Evolutionary conservation across 2,797 vertebrate species (phyloP).

Genomic region (Moxostoma hubbsi): DNA sequence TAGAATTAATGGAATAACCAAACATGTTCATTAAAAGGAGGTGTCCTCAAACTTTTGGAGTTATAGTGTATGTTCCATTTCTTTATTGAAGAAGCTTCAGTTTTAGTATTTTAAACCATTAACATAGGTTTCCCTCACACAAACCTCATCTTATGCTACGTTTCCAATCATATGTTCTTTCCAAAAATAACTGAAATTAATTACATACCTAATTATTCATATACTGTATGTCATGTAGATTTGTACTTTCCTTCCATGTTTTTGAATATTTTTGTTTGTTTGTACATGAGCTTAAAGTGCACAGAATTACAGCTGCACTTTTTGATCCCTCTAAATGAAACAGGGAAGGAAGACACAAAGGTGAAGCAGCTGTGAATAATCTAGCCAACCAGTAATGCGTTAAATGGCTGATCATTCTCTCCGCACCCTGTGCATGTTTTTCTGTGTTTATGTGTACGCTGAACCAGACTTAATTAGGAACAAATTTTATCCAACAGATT

Average conservation of each 20-base stretch:
- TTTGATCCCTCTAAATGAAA: slow-evolving; percentile 22
- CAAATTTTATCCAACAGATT: not conserved
- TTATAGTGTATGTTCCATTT: no score
- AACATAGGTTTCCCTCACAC: not conserved
- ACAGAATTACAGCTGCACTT: slow-evolving; percentile 34
- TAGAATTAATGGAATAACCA: no score
- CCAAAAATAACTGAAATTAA: not conserved
- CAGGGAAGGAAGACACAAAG: not conserved
- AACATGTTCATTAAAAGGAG: no score
- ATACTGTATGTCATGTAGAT: not conserved
- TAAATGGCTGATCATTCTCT: slow-evolving; percentile 40
- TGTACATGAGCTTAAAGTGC: slow-evolving; percentile 29
- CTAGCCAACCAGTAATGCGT: slow-evolving; percentile 24
- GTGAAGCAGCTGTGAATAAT: slow-evolving; percentile 46
- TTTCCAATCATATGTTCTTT: not conserved
- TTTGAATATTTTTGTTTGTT: not conserved
- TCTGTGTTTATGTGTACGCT: slow-evolving; percentile 4
- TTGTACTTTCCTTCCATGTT: not conserved
- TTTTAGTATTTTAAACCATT: no score
- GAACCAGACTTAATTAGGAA: slow-evolving; percentile 26
- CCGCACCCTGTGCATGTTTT: slow-evolving; percentile 6
- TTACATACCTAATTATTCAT: not conserved
- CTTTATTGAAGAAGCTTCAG: no score
- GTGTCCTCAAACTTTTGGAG: no score
- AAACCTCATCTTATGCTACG: not conserved